Percentiles rank a stretch among this genome's conserved stretches.
phyloP scores from a whole-genome alignment of 2,113 vertebrate species.

The Oxyura jamaicensis region DNA sequence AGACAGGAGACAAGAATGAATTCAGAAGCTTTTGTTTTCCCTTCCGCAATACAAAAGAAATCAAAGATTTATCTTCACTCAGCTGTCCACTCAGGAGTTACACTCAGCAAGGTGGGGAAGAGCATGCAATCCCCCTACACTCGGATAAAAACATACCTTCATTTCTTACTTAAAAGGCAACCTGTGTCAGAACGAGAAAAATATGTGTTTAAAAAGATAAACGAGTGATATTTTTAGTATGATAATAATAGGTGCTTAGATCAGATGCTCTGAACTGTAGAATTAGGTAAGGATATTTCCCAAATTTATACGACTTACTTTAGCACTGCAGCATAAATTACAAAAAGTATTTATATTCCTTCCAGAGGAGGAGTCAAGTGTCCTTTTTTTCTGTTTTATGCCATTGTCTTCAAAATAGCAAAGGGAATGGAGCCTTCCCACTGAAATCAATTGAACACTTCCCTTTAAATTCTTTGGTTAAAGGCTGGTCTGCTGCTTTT shows the following conservation, averaged over 20 bases:
- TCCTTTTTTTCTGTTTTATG: background rate
- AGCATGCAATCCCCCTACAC: background rate
- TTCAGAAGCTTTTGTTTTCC: background rate
- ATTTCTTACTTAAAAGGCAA: constrained; percentile 25
- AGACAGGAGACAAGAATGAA: background rate
- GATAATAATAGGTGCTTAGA: background rate
- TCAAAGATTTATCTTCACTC: background rate
- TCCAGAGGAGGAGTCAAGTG: background rate
- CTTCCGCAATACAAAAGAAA: background rate
- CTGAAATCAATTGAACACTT: constrained; percentile 29
- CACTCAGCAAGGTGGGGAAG: background rate
- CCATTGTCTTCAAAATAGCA: constrained; percentile 11
- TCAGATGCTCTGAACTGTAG: background rate
- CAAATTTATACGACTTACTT: background rate
- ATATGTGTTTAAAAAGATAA: background rate
- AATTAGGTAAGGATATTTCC: constrained; percentile 4
- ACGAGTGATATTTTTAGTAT: background rate
- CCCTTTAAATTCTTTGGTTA: background rate
- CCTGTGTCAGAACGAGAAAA: background rate
- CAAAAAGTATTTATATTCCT: constrained; percentile 8
- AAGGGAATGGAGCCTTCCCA: background rate
- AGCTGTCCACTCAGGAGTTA: background rate
- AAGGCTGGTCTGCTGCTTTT: background rate
- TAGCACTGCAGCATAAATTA: background rate
- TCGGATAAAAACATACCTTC: background rate